These are phyloP conservation scores for Aleiodes sp. DNA, from an alignment of 1,140 invertebrate species.

Conservation along the genomic window DNA sequence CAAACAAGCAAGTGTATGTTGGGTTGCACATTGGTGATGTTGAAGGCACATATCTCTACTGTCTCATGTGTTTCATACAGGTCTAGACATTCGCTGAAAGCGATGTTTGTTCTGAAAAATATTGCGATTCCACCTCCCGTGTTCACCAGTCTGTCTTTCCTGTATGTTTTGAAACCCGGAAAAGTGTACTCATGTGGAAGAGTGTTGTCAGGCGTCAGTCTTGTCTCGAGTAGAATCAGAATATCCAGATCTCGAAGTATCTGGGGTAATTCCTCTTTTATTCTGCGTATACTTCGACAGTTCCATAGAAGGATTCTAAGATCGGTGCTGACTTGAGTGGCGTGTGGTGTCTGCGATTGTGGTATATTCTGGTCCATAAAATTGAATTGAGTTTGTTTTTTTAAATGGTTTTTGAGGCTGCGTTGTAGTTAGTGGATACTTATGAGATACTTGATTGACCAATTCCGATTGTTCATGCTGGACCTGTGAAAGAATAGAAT, in stretches of 20 bases:
- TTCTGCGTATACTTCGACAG: not conserved
- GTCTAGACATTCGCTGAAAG: not conserved
- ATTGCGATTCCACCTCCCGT: not conserved
- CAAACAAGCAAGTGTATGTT: not conserved
- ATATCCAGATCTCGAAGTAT: not conserved
- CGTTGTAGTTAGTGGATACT: no score
- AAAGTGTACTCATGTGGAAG: not conserved
- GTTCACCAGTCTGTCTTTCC: not conserved
- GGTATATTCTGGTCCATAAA: no score
- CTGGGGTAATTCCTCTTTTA: not conserved
- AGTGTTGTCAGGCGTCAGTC: not conserved
- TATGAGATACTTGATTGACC: no score
- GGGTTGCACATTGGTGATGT: not conserved
- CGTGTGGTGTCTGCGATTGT: no score
- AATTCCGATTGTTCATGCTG: no score
- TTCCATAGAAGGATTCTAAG: no score
- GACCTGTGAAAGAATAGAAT: no score
- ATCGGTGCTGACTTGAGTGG: no score
- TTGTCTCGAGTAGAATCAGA: not conserved
- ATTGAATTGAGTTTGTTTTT: no score
- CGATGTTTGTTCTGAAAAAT: not conserved
- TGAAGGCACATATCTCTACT: not conserved
- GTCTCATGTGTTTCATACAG: not conserved
- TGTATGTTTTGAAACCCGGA: not conserved
- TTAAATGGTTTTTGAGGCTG: no score